Evolutionary conservation across 2,888 invertebrate genomes (phyloP).

Genomic region (Crematogaster levior): DNA sequence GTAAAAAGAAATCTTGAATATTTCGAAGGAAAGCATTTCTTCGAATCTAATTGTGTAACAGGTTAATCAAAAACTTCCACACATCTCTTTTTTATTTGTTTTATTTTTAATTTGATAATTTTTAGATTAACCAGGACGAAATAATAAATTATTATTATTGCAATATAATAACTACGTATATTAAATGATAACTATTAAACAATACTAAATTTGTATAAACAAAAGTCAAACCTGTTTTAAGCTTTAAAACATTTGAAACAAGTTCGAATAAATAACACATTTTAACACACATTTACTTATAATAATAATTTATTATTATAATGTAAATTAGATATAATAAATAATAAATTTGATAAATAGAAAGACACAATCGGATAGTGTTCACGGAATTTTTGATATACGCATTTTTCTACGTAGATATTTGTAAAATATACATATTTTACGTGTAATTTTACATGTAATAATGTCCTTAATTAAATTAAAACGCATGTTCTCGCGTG

Average conservation of each 20-base stretch:
- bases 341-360: conserved; percentile 16
- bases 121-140: conserved; percentile 1
- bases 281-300: conserved; percentile 2
- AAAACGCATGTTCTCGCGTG: conserved; percentile 33
- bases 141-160: conserved; percentile 25
- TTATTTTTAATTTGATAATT: neutral
- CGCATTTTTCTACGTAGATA: conserved; percentile 16
- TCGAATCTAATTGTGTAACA: neutral
- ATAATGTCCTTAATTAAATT: conserved; percentile 21
- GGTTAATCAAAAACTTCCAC: neutral
- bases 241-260: neutral
- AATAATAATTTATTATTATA: conserved; percentile 16
- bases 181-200: too few relatives aligned
- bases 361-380: neutral
- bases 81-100: neutral
- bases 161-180: neutral
- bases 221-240: conserved; percentile 2
- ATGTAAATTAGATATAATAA: neutral
- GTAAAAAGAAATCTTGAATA: neutral
- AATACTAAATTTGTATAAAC: neutral
- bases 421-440: conserved; percentile 26
- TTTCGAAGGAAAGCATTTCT: too few relatives aligned
- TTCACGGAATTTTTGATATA: conserved; percentile 37
- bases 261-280: neutral
- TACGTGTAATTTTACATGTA: too few relatives aligned